Evolutionary conservation across 2,888 invertebrate genomes (phyloP).

Genomic region (Noctua comes): DNA sequence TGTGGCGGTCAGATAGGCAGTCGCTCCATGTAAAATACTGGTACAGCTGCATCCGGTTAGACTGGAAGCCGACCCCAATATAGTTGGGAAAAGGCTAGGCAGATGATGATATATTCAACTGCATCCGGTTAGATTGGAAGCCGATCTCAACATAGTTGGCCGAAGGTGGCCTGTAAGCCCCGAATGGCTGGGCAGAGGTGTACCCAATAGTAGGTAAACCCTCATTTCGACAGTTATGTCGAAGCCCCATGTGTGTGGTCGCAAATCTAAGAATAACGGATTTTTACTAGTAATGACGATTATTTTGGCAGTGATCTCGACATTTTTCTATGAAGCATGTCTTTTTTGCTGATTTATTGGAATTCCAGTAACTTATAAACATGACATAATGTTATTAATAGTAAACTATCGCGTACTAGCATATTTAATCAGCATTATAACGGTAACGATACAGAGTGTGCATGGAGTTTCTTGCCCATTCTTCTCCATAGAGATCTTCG

Average conservation of each 20-base stretch:
- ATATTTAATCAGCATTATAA: no score
- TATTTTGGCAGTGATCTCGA: conserved; percentile 2
- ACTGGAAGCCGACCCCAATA: not conserved
- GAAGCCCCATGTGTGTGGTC: not conserved
- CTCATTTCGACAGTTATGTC: no score
- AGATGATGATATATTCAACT: not conserved
- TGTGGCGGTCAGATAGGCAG: no score
- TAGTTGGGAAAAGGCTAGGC: not conserved
- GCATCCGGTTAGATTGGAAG: not conserved
- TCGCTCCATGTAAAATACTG: no score
- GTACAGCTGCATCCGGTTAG: not conserved
- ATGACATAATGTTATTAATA: not conserved
- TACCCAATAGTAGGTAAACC: no score
- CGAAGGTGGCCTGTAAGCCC: no score
- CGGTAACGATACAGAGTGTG: no score
- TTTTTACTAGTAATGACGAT: not conserved
- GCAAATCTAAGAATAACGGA: not conserved
- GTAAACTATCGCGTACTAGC: no score
- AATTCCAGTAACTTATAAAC: not conserved
- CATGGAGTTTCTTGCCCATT: no score
- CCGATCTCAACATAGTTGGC: not conserved
- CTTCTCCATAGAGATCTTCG: no score
- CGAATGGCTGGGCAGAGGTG: no score
- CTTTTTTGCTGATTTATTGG: conserved; percentile 9
- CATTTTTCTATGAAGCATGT: conserved; percentile 1